Evolutionary conservation across 2,888 invertebrate genomes (phyloP).

Genomic region (Diachrysia chrysitis): DNA sequence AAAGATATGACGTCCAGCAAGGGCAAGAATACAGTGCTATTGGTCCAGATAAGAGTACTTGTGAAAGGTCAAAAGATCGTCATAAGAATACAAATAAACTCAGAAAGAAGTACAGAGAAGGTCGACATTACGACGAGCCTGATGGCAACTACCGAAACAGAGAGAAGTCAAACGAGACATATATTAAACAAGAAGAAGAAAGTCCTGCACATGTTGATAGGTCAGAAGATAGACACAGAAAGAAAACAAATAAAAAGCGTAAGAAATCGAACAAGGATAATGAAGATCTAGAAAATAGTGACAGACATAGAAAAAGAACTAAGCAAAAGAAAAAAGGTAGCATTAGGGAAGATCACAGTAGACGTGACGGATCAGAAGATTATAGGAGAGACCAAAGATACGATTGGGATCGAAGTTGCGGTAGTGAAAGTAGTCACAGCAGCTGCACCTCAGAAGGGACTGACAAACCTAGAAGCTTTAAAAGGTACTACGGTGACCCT

Average conservation of each 20-base stretch:
- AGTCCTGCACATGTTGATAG: not conserved
- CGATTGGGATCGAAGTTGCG: constrained; percentile 11
- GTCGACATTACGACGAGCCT: not conserved
- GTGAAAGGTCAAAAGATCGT: not conserved
- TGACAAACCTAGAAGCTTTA: constrained; percentile 29
- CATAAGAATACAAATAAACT: not conserved
- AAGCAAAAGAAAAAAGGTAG: not conserved
- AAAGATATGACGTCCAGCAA: not conserved
- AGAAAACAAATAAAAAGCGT: not conserved
- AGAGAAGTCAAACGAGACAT: too few species aligned
- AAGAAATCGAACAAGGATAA: not conserved
- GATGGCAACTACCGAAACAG: not conserved
- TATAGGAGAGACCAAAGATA: constrained; percentile 10
- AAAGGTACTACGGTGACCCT: constrained; percentile 21
- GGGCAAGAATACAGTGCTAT: not conserved
- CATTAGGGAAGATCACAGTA: not conserved
- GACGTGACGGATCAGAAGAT: not conserved
- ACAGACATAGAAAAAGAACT: not conserved
- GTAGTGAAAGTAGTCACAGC: not conserved
- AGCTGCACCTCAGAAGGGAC: not conserved
- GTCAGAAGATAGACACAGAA: not conserved
- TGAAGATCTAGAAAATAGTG: not conserved
- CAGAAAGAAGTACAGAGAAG: not conserved
- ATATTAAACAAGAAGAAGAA: constrained; percentile 1
- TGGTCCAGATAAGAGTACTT: not conserved